Conservation (phyloP, 2,113 vertebrate genomes). For the Brachyhypopomus occidentalis region DNA sequence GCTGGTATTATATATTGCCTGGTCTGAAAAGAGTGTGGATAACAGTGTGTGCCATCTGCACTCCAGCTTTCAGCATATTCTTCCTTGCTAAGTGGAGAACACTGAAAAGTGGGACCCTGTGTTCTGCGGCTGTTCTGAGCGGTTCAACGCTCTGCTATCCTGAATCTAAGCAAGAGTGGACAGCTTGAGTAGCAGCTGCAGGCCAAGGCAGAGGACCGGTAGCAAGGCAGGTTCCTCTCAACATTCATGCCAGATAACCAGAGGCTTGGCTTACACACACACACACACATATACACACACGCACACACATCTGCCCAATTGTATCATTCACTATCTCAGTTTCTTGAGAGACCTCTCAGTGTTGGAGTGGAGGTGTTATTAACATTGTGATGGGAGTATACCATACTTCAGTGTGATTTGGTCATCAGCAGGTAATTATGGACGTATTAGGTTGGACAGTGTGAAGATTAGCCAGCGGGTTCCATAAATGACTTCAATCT, state of each 20-base stretch:
- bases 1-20: background rate
- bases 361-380: background rate
- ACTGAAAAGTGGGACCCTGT: background rate
- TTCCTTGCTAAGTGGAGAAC: background rate
- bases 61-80: background rate
- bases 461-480: background rate
- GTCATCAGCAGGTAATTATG: slow-evolving; percentile 35
- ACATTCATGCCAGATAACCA: slow-evolving; percentile 78
- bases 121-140: background rate
- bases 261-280: background rate
- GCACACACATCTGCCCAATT: background rate
- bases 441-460: background rate
- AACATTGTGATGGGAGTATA: slow-evolving; percentile 11
- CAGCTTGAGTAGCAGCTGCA: slow-evolving; percentile 83
- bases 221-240: slow-evolving; percentile 78
- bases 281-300: slow-evolving; percentile 25
- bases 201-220: slow-evolving; percentile 78
- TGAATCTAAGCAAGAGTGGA: slow-evolving; percentile 37
- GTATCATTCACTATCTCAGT: background rate
- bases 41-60: background rate
- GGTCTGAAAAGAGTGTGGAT: background rate
- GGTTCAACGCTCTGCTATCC: slow-evolving; percentile 42
- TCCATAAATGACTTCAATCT: background rate
- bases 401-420: background rate
- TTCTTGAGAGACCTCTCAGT: background rate